Conservation (phyloP, 2,797 vertebrate genomes). For the Crocidura indochinensis region DNA sequence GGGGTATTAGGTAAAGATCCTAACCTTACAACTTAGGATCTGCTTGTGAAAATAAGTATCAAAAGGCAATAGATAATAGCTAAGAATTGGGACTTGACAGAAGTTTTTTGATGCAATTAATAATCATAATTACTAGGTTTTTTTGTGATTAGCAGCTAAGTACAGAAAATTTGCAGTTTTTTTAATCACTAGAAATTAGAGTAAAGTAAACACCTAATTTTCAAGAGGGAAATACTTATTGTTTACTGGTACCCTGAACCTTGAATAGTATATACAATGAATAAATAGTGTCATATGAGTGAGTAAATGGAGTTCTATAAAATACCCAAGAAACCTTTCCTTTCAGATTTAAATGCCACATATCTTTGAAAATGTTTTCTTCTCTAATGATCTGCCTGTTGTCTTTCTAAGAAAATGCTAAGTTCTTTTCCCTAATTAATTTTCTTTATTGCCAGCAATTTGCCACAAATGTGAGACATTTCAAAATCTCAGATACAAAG, state of each 20-base stretch:
- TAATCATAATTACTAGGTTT: neutral
- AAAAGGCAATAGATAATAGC: neutral
- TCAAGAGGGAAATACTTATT: conserved; percentile 15
- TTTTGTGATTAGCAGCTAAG: neutral
- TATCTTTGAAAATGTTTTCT: neutral
- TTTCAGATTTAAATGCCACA: neutral
- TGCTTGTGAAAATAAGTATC: neutral
- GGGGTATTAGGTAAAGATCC: no score
- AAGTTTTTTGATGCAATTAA: neutral
- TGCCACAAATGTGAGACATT: conserved; percentile 44
- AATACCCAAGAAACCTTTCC: conserved; percentile 6
- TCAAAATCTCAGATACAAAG: conserved; percentile 37
- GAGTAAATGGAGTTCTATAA: neutral
- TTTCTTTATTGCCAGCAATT: conserved; percentile 67
- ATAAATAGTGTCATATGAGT: neutral
- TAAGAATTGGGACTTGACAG: neutral
- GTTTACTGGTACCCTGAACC: neutral
- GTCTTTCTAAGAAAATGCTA: conserved; percentile 58
- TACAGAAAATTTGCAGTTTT: neutral
- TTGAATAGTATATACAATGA: neutral
- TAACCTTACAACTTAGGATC: no score
- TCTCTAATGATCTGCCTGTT: neutral
- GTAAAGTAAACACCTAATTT: neutral
- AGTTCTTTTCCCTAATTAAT: conserved; percentile 68
- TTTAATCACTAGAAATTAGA: neutral